phyloP scores from a whole-genome alignment of 2,888 invertebrate species.

The Ctenicera cuprea region DNA sequence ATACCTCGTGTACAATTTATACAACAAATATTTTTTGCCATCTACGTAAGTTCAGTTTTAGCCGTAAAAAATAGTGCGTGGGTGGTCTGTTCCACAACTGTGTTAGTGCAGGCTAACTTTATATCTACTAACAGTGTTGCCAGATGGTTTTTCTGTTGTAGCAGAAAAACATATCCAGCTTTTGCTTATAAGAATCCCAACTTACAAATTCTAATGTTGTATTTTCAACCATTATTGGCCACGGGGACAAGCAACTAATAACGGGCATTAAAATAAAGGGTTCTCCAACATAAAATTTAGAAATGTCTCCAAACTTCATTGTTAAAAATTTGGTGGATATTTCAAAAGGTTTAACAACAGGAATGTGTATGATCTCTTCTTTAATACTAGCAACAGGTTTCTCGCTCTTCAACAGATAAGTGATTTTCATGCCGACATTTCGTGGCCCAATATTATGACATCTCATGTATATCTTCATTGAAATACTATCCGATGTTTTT shows the following conservation, averaged over 20 bases:
- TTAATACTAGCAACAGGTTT: constrained; percentile 73
- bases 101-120: no score
- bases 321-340: constrained; percentile 80
- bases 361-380: constrained; percentile 77
- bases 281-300: constrained; percentile 81
- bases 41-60: no score
- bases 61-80: no score
- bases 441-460: constrained; percentile 79
- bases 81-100: no score
- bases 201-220: constrained; percentile 79
- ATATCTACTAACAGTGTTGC: no score
- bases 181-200: constrained; percentile 42
- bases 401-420: constrained; percentile 72
- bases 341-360: constrained; percentile 83
- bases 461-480: constrained; percentile 76
- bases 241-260: constrained; percentile 81
- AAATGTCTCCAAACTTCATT: constrained; percentile 79
- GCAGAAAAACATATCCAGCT: no score
- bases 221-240: constrained; percentile 80
- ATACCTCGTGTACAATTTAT: no score
- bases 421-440: constrained; percentile 75
- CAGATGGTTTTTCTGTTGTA: no score
- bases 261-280: constrained; percentile 82
- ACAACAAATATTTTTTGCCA: no score
- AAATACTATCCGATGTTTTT: constrained; percentile 58